Base-by-base conservation (phyloP, 2,113 vertebrate species). In the Cephalopholis sonnerati region DNA sequence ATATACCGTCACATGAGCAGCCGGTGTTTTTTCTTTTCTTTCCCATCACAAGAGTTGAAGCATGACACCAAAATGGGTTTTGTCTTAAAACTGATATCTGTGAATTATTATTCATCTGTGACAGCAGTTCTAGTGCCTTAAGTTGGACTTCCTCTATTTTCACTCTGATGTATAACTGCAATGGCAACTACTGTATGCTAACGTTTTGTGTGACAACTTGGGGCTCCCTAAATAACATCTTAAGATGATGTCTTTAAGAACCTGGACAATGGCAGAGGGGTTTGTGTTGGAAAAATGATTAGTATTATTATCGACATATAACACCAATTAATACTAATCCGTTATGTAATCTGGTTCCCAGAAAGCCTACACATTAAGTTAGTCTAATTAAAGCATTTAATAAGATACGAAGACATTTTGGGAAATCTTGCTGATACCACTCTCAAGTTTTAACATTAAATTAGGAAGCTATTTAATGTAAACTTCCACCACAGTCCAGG, bases 111-210 rank as follows among this genome's bases (percentile, higher is more conserved):
- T 53, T 55, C 12, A 58, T 79, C 11, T 44, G 55, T 77, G 70
- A 75, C 66, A 67, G 71, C 79, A 88, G 66, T 79, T 86, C 54
- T 82, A 71, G 93, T 94, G 93, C 93, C 92, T 94, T 94, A 93
- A 70, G 75, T 86, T 89, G 36, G 29, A 86, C 67, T 91, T 90
- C 87, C 89, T 90, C 81, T 73, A 80, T 87, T 87, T 78, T 70
- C 58, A 72, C 59, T 46, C 81, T 59, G 32, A 53, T 77, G 70
- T 76, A 62, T 81, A 25, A 85, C 15, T 75, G 50, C 32, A 78
- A 22, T 24, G 25, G 58, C 2, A 50, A 69, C 27, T 51, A 44
- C 53, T 57, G 50, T 36, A 32, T n/a, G 24, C 57, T n/a, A n/a
- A 53, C 62, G 13, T 63, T n/a, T 59, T 15, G 22, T 77, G 69